Percentiles rank a stretch among this genome's conserved stretches.
Conservation (phyloP, 2,797 vertebrate genomes). For the Cyclura pinguis region DNA sequence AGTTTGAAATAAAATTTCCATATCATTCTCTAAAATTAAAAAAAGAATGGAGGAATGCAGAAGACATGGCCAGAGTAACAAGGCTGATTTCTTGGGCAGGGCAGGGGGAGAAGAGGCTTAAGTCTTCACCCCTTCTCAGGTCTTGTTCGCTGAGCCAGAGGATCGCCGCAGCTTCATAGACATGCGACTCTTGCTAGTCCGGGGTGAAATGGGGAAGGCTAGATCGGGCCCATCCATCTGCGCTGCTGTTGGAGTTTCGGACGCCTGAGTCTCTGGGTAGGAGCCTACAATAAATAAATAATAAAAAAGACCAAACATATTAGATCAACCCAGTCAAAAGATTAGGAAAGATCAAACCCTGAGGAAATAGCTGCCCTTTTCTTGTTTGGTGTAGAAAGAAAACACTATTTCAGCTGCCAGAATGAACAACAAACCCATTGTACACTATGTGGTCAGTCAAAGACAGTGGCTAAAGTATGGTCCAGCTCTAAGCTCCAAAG, state of each 20-base stretch:
- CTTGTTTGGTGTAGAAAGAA: conserved; percentile 34
- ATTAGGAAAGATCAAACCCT: conserved; percentile 40
- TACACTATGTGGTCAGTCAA: background rate
- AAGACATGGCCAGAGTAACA: conserved; percentile 23
- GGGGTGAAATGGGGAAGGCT: conserved; percentile 96
- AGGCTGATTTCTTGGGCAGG: conserved; percentile 1
- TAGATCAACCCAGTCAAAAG: background rate
- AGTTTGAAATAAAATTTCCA: conserved; percentile 80
- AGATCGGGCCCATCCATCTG: conserved; percentile 90
- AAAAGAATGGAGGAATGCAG: conserved; percentile 61
- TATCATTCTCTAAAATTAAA: conserved; percentile 79
- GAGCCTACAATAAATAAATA: conserved; percentile 81
- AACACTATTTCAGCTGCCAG: background rate
- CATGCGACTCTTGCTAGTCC: conserved; percentile 99
- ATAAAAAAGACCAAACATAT: conserved; percentile 56
- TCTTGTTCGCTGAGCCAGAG: conserved; percentile 98
- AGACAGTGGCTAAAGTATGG: conserved; percentile 13
- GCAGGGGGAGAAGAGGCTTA: conserved; percentile 52
- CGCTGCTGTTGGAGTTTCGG: conserved; percentile 86
- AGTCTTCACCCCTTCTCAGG: conserved; percentile 77
- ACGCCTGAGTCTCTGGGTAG: conserved; percentile 92
- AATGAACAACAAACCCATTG: conserved; percentile 41
- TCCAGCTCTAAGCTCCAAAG: conserved; percentile 46
- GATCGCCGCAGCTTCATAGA: conserved; percentile 98
- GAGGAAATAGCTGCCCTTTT: conserved; percentile 56